Evolutionary conservation across 64 coral and sea anemone genomes (phyloP), one percentile per base, ranked within the genome.

Genomic region (Porites australiensis): DNA sequence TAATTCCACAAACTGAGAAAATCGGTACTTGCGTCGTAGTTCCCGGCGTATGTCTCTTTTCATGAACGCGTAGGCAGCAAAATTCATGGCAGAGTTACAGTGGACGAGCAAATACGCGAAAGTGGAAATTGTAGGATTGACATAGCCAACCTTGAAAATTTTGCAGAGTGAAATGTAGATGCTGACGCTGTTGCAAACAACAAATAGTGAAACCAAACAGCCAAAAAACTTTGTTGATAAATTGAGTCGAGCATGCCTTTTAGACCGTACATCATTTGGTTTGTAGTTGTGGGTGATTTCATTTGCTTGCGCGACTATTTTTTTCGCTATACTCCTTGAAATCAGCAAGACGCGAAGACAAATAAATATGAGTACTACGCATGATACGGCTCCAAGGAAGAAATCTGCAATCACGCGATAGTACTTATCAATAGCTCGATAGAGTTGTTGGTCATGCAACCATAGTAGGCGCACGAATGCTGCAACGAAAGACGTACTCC

Each of bases 381-480:
- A 84, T 16, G 81, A 84, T 44, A 50, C 46, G 51, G 60, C 14
- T 50, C 81, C 63, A 19, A 68, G 52, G 4, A 68, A 68, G 4
- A 84, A 3, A 22, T 52, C 81, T 18, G 52, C 51, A 9, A n/a
- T 13, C 63, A 84, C 19, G 4, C 45, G 81, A 69, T 84, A 84
- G 58, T 50, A 52, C 4, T 20, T 84, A 5, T 84, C 81, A 8
- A 84, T 84, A 0, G 12, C 51, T 18, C 51, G 15, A 3, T 45
- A 0, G 45, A 81, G 44, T 5, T 57, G n/a, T 2, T 16, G 18
- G 47, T 68, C n/a, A 15, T 68, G 46, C 5, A 51, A 68, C 81
- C 81, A 84, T 14, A 84, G 46, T 15, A 84, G 19, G 9, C 81
- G 81, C 4, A 84, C 44, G 51, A 84, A 84, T 51, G 81, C 14